Conservation (phyloP, 2,888 invertebrate species). For the Drosophila percnosoma region DNA sequence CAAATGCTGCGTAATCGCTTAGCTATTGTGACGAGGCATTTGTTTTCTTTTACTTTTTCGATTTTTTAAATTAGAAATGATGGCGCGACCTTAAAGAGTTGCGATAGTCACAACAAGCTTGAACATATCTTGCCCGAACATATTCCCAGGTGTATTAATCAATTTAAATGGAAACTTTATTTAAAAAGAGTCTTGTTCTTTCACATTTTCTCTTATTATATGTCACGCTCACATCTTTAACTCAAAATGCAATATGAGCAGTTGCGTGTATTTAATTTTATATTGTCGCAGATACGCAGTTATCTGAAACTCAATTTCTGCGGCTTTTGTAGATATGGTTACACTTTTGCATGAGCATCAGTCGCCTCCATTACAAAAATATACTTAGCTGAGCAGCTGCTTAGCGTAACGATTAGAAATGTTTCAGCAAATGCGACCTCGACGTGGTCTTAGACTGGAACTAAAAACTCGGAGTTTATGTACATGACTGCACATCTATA, state of each 20-base stretch:
- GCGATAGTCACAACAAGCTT: not conserved
- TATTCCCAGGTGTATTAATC: not conserved
- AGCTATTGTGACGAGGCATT: slow-evolving; percentile 15
- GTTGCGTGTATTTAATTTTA: slow-evolving; percentile 57
- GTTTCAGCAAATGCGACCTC: slow-evolving; percentile 50
- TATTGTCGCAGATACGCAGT: slow-evolving; percentile 9
- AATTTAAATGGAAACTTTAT: not conserved
- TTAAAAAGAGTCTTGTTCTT: not conserved
- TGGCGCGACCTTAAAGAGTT: slow-evolving; percentile 1
- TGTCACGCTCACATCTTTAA: slow-evolving; percentile 14
- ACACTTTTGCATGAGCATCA: slow-evolving; percentile 25
- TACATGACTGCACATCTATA: not conserved
- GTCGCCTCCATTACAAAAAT: slow-evolving; percentile 22
- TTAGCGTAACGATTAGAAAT: slow-evolving; percentile 59
- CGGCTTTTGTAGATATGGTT: slow-evolving; percentile 14
- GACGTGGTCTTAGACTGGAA: slow-evolving; percentile 31
- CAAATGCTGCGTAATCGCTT: slow-evolving; percentile 47
- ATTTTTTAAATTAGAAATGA: slow-evolving; percentile 7
- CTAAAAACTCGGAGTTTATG: slow-evolving; percentile 3
- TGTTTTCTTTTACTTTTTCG: not conserved
- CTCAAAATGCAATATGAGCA: slow-evolving; percentile 19
- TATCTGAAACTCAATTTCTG: slow-evolving; percentile 30
- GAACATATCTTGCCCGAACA: no score
- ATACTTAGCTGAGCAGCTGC: slow-evolving; percentile 29
- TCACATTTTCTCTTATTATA: not conserved